A percentile compares a stretch with the other conserved stretches of the same genome.
These are phyloP conservation scores for Physella acuta DNA, from an alignment of 1,140 invertebrate genomes.

Conservation along the genomic window DNA sequence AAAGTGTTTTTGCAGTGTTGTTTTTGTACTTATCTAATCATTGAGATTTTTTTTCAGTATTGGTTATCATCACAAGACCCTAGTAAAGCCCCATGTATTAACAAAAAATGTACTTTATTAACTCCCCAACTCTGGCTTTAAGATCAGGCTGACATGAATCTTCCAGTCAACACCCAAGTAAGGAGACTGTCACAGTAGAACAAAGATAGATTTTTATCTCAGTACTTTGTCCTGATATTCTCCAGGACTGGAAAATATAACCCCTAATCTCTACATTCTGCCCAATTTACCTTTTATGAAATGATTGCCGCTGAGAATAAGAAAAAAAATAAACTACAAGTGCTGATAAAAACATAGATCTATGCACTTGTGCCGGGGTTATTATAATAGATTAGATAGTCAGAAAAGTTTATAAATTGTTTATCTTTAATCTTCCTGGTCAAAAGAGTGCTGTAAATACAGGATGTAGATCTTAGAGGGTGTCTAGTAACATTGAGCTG, in stretches of 20 bases:
- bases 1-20: neutral
- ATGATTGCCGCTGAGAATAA: no score
- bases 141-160: neutral
- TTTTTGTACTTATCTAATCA: neutral
- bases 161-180: neutral
- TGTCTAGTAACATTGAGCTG: no score
- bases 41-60: neutral
- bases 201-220: neutral
- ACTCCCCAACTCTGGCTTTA: neutral
- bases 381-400: no score
- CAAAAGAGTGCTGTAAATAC: no score
- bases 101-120: neutral
- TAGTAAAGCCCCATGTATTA: neutral
- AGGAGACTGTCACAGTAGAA: neutral
- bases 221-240: neutral
- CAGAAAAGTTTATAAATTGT: no score
- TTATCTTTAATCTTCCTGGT: no score
- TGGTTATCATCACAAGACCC: slow-evolving; percentile 20
- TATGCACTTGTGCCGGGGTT: no score
- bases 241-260: neutral
- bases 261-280: no score
- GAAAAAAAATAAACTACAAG: no score
- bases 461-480: no score
- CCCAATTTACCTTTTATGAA: no score
- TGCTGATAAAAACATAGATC: no score